These are phyloP conservation scores for Metopia argyrocephala DNA, from an alignment of 2,888 invertebrate genomes.

Conservation along the genomic window DNA sequence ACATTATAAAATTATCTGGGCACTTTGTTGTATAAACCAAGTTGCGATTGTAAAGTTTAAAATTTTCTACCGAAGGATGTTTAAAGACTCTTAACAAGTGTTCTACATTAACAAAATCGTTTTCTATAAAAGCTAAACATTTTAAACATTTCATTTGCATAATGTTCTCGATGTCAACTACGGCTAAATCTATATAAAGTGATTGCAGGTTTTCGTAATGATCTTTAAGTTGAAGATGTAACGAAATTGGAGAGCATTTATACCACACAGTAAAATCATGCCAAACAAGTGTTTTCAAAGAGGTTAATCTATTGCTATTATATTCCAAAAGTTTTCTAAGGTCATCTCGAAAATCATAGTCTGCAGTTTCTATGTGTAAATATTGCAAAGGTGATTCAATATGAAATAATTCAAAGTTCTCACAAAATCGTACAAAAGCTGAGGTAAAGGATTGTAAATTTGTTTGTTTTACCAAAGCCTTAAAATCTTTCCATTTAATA, in stretches of 20 bases:
- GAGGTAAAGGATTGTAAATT: neutral
- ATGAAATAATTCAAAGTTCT: neutral
- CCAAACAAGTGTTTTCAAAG: neutral
- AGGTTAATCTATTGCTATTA: neutral
- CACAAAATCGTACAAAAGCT: neutral
- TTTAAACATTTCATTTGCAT: neutral
- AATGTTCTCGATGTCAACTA: neutral
- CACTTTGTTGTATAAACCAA: neutral
- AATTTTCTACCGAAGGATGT: neutral
- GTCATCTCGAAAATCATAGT: neutral
- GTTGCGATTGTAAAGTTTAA: neutral
- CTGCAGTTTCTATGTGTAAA: neutral
- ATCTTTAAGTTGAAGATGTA: neutral
- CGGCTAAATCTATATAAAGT: neutral
- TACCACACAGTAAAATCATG: neutral
- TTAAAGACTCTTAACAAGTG: neutral
- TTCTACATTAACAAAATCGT: neutral
- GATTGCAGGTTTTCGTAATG: neutral
- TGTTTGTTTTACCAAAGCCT: neutral
- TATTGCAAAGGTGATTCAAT: neutral
- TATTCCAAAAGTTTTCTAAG: neutral
- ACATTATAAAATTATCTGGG: neutral
- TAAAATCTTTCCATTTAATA: neutral
- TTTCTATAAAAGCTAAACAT: neutral
- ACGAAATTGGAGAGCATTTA: neutral